Evolutionary conservation across 64 coral and sea anemone genomes (phyloP).

Genomic region (Exaiptasia diaphana): DNA sequence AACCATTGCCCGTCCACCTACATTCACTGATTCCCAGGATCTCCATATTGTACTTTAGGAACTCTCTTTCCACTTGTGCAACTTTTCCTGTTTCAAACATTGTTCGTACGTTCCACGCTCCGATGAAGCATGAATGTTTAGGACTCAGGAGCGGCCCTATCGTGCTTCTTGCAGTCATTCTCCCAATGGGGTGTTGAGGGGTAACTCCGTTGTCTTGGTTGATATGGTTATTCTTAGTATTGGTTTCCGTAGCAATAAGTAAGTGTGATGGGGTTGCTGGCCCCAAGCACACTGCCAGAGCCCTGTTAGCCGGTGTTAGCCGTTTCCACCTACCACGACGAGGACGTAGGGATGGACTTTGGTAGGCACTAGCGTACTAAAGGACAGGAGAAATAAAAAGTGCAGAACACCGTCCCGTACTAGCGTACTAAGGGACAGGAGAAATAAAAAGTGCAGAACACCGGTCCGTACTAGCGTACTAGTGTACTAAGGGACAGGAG

Average conservation of each 20-base stretch:
- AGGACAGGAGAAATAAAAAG: no score
- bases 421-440: no score
- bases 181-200: slow-evolving; percentile 18
- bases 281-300: slow-evolving; percentile 12
- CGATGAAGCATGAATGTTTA: neutral
- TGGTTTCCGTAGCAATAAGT: neutral
- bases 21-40: slow-evolving; percentile 38
- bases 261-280: neutral
- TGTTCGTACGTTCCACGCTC: slow-evolving; percentile 34
- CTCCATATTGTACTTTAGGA: slow-evolving; percentile 7
- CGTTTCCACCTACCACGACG: slow-evolving; percentile 39
- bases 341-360: slow-evolving; percentile 45
- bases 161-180: slow-evolving; percentile 23
- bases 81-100: slow-evolving; percentile 30
- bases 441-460: no score
- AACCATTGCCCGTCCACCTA: slow-evolving; percentile 24
- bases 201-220: slow-evolving; percentile 38
- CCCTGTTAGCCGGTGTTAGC: slow-evolving; percentile 29
- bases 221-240: neutral
- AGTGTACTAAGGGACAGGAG: no score
- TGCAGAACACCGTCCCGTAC: no score
- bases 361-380: no score
- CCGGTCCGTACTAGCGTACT: no score
- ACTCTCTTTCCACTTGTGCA: neutral
- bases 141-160: neutral